These are phyloP conservation scores for Bugula neritina DNA, from an alignment of 2,888 invertebrate species.

Conservation along the genomic window DNA sequence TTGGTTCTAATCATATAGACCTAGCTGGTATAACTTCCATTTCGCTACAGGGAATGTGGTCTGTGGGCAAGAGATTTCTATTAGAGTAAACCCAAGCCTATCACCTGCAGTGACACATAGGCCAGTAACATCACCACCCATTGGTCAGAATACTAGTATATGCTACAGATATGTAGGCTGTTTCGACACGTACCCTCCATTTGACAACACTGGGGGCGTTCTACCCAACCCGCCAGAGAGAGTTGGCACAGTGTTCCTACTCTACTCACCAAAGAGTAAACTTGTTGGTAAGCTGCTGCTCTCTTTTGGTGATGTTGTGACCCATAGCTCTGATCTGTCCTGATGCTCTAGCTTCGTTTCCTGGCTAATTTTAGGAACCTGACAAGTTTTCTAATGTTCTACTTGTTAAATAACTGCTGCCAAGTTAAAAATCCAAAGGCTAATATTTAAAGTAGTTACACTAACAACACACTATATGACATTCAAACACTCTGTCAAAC, in stretches of 20 bases:
- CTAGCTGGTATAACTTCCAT: too few relatives aligned
- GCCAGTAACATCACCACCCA: background rate
- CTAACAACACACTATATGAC: too few relatives aligned
- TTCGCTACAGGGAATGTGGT: background rate
- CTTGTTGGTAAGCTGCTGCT: background rate
- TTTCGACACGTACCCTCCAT: constrained; percentile 39
- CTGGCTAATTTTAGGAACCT: too few relatives aligned
- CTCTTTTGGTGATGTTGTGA: too few relatives aligned
- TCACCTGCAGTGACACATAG: background rate
- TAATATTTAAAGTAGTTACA: too few relatives aligned
- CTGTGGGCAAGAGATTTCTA: background rate
- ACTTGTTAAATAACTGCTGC: too few relatives aligned
- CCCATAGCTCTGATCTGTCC: too few relatives aligned
- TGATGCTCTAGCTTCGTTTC: too few relatives aligned
- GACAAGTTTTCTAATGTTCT: too few relatives aligned
- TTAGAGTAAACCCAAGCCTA: background rate
- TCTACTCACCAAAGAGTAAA: constrained; percentile 57
- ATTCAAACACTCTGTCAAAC: too few relatives aligned
- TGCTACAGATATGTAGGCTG: constrained; percentile 40
- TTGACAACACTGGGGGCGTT: constrained; percentile 36
- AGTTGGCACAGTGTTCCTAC: constrained; percentile 72
- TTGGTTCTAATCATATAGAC: background rate
- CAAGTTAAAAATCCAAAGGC: too few relatives aligned
- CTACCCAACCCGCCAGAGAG: constrained; percentile 37
- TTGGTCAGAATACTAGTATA: constrained; percentile 28